phyloP scores from a whole-genome alignment of 2,888 invertebrate genomes.

The Drosophila percnosoma region DNA sequence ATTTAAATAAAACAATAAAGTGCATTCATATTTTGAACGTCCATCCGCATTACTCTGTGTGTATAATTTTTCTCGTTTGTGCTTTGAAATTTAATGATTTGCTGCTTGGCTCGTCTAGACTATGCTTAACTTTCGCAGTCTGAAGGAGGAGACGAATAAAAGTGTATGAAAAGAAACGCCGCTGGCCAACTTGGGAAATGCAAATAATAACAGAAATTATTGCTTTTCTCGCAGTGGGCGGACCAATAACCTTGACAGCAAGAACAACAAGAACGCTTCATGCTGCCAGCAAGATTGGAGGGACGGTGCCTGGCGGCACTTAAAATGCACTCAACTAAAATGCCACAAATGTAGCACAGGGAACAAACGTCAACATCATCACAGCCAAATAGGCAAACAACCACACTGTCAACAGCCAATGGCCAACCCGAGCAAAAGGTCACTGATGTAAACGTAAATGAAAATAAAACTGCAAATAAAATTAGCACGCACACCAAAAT shows the following conservation, averaged over 20 bases:
- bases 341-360: constrained; percentile 58
- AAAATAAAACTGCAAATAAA: constrained; percentile 66
- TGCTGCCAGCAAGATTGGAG: background rate
- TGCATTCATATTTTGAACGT: background rate
- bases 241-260: constrained; percentile 51
- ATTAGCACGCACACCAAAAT: constrained; percentile 64
- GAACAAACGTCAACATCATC: constrained; percentile 50
- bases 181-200: constrained; percentile 36
- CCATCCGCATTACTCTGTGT: constrained; percentile 23
- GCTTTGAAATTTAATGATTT: constrained; percentile 35
- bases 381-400: constrained; percentile 20
- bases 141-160: constrained; percentile 11
- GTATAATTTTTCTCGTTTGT: constrained; percentile 32
- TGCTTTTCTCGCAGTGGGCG: constrained; percentile 20
- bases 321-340: constrained; percentile 70
- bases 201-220: constrained; percentile 55
- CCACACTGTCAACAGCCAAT: constrained; percentile 25
- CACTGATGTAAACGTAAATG: constrained; percentile 57
- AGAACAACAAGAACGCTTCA: background rate
- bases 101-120: constrained; percentile 45
- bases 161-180: constrained; percentile 30
- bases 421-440: constrained; percentile 53
- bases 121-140: constrained; percentile 27
- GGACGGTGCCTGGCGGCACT: constrained; percentile 48
- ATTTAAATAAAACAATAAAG: background rate